These are phyloP conservation scores for Apeltes quadracus DNA, from an alignment of 2,113 vertebrate genomes.

Conservation along the genomic window DNA sequence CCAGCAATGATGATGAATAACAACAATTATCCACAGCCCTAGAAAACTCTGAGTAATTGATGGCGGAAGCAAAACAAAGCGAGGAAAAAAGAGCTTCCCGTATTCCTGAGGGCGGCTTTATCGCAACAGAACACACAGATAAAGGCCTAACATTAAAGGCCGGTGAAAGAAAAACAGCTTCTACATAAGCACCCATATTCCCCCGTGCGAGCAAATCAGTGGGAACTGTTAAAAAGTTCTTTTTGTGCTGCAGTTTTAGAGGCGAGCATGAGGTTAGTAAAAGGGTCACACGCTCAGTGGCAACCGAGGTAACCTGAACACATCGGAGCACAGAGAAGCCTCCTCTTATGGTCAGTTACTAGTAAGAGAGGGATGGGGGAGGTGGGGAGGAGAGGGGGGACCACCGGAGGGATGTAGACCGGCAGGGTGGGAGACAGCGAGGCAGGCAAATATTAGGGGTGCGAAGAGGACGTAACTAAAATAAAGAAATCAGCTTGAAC, in stretches of 20 bases:
- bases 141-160: slow-evolving; percentile 47
- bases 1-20: slow-evolving; percentile 62
- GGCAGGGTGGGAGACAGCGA: slow-evolving; percentile 10
- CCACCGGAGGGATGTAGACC: slow-evolving; percentile 14
- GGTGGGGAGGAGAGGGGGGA: background rate
- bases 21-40: slow-evolving; percentile 53
- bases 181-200: slow-evolving; percentile 1
- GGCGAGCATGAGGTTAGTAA: slow-evolving; percentile 14
- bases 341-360: background rate
- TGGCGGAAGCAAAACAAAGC: slow-evolving; percentile 53
- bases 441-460: slow-evolving; percentile 5
- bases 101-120: slow-evolving; percentile 44
- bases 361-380: background rate
- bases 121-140: slow-evolving; percentile 51
- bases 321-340: too few relatives aligned
- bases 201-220: slow-evolving; percentile 15
- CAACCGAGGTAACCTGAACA: background rate
- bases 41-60: slow-evolving; percentile 62
- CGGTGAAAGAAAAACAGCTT: slow-evolving; percentile 15
- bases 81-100: slow-evolving; percentile 8
- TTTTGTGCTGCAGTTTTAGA: slow-evolving; percentile 29
- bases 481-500: slow-evolving; percentile 56
- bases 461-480: slow-evolving; percentile 34
- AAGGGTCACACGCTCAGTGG: slow-evolving; percentile 21
- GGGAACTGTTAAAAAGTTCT: slow-evolving; percentile 22